Evolutionary conservation across 1,140 invertebrate species (phyloP), one percentile per base, ranked within the genome.

Genomic region (Tetraneura akinire): DNA sequence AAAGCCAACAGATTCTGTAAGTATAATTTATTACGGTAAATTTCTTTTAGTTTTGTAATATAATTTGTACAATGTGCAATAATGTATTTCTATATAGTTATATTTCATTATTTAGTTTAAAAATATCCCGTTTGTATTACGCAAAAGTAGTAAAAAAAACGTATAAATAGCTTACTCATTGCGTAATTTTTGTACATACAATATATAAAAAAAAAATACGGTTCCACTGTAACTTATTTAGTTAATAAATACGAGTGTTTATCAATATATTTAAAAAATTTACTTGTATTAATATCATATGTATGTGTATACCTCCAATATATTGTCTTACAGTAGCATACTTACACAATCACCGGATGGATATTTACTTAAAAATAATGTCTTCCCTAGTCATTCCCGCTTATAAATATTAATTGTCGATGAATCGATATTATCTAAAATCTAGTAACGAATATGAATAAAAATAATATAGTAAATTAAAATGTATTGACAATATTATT

Each of bases 1-100:
- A 42, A 62, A 80, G 26, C 10, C 71, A 8, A 76, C 45, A 6
- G 81, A 82, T 42, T 80, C 81, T 68, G 85, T 85, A 81, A 84
- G 83, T 80, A 11, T 26, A 74, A 57, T 13, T n/a, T n/a, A 11
- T 26, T 32, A 51, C 21, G 11, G 1, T 5, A 51, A 18, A 23
- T 68, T 32, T 1, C 21, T 80, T 62, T 32, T 45, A 45, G 14
- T 53, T 9, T 73, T 73, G n/a, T 55, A 55, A 5, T 29, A 29
- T 0, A 9, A 18, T 60, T 60, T 29, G 3, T 4, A 37, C 32
- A 4, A 3, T 60, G 23, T 29, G 26, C 26, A 4, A n/a, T n/a
- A n/a, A n/a, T 60, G 14, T 0, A 0, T 60, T 11, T 11, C 13
- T 16, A 18, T 0, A 5, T 60, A 47, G 13, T 14, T 60, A 60